Percentiles rank a stretch among this genome's conserved stretches.
phyloP scores from a whole-genome alignment of 2,797 vertebrate genomes.

The Octomys mimax region DNA sequence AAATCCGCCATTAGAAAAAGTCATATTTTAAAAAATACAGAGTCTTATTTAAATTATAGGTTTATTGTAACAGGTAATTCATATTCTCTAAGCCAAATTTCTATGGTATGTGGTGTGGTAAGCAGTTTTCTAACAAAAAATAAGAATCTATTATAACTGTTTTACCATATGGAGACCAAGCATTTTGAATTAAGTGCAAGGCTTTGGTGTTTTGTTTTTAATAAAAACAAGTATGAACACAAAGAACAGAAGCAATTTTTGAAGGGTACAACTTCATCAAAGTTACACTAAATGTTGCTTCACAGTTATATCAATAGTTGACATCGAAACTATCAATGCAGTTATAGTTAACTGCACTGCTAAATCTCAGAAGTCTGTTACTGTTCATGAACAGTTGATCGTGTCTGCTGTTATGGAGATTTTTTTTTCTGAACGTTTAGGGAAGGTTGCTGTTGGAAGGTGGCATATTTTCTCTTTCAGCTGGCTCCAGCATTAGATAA shows the following conservation, averaged over 20 bases:
- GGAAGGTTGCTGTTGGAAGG: background rate
- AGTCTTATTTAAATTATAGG: background rate
- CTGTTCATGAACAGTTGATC: background rate
- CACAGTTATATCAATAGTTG: background rate
- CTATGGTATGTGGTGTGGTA: background rate
- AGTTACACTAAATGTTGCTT: background rate
- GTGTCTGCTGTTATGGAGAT: background rate
- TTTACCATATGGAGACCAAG: background rate
- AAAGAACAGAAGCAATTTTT: background rate
- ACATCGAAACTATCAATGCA: background rate
- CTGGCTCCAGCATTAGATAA: background rate
- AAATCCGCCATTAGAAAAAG: background rate
- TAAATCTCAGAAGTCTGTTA: background rate
- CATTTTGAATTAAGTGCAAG: background rate
- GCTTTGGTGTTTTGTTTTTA: background rate
- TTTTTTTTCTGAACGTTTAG: background rate
- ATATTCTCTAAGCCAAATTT: background rate
- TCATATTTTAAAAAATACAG: background rate
- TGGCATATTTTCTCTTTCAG: background rate
- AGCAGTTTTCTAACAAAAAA: background rate
- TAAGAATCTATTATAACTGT: background rate
- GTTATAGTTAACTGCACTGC: background rate
- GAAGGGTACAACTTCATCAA: background rate
- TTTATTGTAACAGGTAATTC: background rate
- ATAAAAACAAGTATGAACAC: background rate